phyloP scores from a whole-genome alignment of 2,113 vertebrate species.

The Hiodon tergisus region DNA sequence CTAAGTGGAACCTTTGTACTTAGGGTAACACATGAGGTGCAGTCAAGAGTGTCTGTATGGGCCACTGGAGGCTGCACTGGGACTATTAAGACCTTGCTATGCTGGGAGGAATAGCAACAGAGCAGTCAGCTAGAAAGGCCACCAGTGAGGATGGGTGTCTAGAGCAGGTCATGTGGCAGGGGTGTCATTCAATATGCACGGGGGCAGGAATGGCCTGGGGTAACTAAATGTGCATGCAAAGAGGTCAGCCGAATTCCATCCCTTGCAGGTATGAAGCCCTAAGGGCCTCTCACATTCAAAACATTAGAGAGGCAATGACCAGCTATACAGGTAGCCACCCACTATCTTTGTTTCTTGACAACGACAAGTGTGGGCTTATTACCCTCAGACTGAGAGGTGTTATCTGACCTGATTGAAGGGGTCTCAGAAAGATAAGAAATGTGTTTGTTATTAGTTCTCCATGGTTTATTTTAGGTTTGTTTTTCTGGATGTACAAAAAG shows the following conservation, averaged over 20 bases:
- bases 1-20: background rate
- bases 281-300: slow-evolving; percentile 35
- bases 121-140: slow-evolving; percentile 37
- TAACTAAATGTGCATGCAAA: slow-evolving; percentile 23
- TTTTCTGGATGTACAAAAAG: slow-evolving; percentile 19
- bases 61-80: background rate
- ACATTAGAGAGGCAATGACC: slow-evolving; percentile 35
- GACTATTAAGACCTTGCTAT: slow-evolving; percentile 43
- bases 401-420: slow-evolving; percentile 8
- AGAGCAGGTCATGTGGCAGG: slow-evolving; percentile 49
- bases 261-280: slow-evolving; percentile 64
- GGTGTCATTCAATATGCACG: slow-evolving; percentile 26
- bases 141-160: slow-evolving; percentile 40
- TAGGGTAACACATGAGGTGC: background rate
- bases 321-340: slow-evolving; percentile 7
- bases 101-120: slow-evolving; percentile 42
- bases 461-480: slow-evolving; percentile 21
- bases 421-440: slow-evolving; percentile 15
- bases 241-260: slow-evolving; percentile 56
- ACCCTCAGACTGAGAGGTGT: slow-evolving; percentile 4
- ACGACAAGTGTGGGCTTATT: slow-evolving; percentile 10
- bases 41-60: background rate
- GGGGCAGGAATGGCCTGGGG: slow-evolving; percentile 25
- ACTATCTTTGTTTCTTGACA: slow-evolving; percentile 4
- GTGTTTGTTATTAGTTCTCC: slow-evolving; percentile 21